Conservation (phyloP, 2,797 vertebrate genomes). For the Rousettus madagascariensis region DNA sequence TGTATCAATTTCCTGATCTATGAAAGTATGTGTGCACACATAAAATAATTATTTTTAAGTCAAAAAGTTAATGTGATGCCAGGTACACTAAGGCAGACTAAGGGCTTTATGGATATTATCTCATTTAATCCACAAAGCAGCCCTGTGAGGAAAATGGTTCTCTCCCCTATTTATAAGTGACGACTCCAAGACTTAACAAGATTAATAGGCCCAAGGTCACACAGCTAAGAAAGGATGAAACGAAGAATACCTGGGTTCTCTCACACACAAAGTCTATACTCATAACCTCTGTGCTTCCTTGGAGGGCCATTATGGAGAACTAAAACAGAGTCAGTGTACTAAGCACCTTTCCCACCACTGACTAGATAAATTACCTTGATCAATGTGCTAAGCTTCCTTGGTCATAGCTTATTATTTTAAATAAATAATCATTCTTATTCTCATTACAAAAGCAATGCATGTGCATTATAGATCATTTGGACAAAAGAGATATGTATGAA, state of each 20-base stretch:
- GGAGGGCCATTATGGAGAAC: not conserved
- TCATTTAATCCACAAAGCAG: constrained; percentile 3
- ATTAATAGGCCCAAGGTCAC: not conserved
- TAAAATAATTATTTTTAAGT: not conserved
- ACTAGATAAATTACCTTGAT: not conserved
- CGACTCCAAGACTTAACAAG: not conserved
- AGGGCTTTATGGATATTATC: not conserved
- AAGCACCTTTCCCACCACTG: not conserved
- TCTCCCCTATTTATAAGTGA: not conserved
- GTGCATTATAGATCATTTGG: not conserved
- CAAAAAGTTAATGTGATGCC: not conserved
- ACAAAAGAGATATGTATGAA: not conserved
- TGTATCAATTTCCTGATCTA: not conserved
- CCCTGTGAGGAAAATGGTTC: not conserved
- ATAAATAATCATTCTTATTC: not conserved
- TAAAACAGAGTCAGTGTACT: not conserved
- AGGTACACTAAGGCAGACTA: not conserved
- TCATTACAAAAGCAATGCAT: not conserved
- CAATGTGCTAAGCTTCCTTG: not conserved
- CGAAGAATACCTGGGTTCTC: not conserved
- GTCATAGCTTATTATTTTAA: not conserved
- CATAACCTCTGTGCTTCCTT: not conserved
- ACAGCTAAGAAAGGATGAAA: not conserved
- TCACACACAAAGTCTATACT: not conserved
- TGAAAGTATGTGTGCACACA: not conserved